Evolutionary conservation across 2,797 vertebrate species (phyloP).

Genomic region (Coregonus suidteri): DNA sequence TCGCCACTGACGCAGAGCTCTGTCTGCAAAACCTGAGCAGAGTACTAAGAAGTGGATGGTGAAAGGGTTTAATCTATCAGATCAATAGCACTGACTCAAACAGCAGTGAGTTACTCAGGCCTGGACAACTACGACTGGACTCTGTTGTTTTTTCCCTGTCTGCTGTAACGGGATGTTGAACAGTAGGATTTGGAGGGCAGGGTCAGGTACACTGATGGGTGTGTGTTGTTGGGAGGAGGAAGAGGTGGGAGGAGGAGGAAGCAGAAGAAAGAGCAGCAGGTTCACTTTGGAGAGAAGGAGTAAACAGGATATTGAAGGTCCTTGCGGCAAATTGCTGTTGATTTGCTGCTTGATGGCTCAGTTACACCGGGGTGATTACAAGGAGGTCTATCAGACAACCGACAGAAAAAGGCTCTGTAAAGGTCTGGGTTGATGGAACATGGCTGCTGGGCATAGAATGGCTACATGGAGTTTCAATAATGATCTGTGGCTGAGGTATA

Average conservation of each 20-base stretch:
- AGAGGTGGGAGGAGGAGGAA: not conserved
- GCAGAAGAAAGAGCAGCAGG: not conserved
- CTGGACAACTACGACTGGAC: not conserved
- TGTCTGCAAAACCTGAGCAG: conserved; percentile 12
- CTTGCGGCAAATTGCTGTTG: conserved; percentile 43
- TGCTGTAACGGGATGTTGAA: not conserved
- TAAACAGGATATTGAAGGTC: conserved; percentile 53
- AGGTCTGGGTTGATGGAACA: not conserved
- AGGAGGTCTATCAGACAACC: too few species aligned
- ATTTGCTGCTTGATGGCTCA: conserved; percentile 31
- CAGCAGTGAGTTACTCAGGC: too few species aligned
- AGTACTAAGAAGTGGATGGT: conserved; percentile 4
- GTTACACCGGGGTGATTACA: conserved; percentile 41
- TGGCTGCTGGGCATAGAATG: not conserved
- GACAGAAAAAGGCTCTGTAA: not conserved
- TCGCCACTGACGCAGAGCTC: conserved; percentile 6
- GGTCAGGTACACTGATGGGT: conserved; percentile 6
- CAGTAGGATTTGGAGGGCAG: not conserved
- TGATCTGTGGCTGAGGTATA: too few species aligned
- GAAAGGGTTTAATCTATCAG: conserved; percentile 21
- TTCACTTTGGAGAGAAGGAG: conserved; percentile 13
- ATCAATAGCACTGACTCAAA: conserved; percentile 37
- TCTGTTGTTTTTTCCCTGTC: not conserved
- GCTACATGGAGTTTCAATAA: not conserved
- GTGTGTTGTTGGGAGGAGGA: not conserved